phyloP scores from a whole-genome alignment of 2,888 invertebrate genomes.

The Phaonia tiefii region DNA sequence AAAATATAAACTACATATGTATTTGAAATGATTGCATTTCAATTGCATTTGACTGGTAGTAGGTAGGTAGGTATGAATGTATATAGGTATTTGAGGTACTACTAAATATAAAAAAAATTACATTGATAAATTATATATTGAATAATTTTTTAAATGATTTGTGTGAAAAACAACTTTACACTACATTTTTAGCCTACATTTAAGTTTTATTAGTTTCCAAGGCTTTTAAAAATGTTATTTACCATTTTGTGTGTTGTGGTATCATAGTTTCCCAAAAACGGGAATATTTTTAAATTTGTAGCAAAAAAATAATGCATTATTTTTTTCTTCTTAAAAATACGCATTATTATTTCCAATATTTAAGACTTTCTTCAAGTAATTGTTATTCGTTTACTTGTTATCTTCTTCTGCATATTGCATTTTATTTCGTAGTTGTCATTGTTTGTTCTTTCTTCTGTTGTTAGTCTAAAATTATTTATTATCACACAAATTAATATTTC shows the following conservation, averaged over 20 bases:
- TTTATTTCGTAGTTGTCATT: not conserved
- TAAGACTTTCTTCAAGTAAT: slow-evolving; percentile 18
- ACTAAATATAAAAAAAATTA: no score
- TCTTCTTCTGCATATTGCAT: not conserved
- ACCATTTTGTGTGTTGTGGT: not conserved
- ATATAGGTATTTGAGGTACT: no score
- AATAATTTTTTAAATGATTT: slow-evolving; percentile 8
- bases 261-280: slow-evolving; percentile 51
- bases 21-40: slow-evolving; percentile 4
- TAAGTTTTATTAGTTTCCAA: no score
- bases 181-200: no score
- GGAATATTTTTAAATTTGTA: slow-evolving; percentile 36
- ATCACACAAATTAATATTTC: slow-evolving; percentile 57
- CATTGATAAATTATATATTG: no score
- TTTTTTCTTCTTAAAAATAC: slow-evolving; percentile 41
- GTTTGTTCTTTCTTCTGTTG: not conserved
- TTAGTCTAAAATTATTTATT: slow-evolving; percentile 59
- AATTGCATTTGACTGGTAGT: not conserved
- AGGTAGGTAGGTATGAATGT: not conserved
- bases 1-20: not conserved
- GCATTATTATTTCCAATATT: slow-evolving; percentile 40
- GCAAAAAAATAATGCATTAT: slow-evolving; percentile 47
- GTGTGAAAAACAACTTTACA: no score
- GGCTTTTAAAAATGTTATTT: slow-evolving; percentile 58
- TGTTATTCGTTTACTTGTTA: slow-evolving; percentile 48